Conservation (phyloP, 2,113 vertebrate genomes). For the Turdus rufiventris region DNA sequence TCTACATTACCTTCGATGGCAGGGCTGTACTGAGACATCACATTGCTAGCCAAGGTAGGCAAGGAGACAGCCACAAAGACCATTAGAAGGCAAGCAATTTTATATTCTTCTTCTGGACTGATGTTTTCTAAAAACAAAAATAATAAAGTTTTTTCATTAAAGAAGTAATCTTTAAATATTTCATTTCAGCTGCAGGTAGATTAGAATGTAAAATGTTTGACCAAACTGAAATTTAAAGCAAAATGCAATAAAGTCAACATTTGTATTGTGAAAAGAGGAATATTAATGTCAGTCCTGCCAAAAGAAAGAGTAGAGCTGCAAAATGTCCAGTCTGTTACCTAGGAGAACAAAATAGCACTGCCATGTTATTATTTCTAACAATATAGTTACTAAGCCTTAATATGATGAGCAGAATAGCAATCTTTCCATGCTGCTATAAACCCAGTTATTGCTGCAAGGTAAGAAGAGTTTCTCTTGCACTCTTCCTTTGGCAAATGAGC, state of each 20-base stretch:
- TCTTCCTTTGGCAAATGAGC: not conserved
- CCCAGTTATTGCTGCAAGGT: not conserved
- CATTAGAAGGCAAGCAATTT: constrained; percentile 98
- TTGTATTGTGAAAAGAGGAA: not conserved
- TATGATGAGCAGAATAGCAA: not conserved
- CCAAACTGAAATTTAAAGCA: not conserved
- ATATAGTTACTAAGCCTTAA: not conserved
- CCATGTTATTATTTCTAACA: not conserved
- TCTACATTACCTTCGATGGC: constrained; percentile 90
- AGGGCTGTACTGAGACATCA: constrained; percentile 98
- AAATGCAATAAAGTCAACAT: not conserved
- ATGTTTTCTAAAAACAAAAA: constrained; percentile 86
- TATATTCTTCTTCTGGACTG: constrained; percentile 98
- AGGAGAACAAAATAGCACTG: not conserved
- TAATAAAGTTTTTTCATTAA: not conserved
- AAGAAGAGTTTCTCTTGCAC: not conserved
- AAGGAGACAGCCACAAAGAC: constrained; percentile 97
- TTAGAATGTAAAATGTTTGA: not conserved
- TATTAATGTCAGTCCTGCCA: not conserved
- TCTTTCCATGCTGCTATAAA: not conserved
- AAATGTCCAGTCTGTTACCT: not conserved
- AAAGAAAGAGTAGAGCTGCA: not conserved
- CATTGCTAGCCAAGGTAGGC: constrained; percentile 94
- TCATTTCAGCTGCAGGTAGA: not conserved
- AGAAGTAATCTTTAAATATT: not conserved